Evolutionary conservation across 2,113 vertebrate species (phyloP).

Genomic region (Holacanthus passer): DNA sequence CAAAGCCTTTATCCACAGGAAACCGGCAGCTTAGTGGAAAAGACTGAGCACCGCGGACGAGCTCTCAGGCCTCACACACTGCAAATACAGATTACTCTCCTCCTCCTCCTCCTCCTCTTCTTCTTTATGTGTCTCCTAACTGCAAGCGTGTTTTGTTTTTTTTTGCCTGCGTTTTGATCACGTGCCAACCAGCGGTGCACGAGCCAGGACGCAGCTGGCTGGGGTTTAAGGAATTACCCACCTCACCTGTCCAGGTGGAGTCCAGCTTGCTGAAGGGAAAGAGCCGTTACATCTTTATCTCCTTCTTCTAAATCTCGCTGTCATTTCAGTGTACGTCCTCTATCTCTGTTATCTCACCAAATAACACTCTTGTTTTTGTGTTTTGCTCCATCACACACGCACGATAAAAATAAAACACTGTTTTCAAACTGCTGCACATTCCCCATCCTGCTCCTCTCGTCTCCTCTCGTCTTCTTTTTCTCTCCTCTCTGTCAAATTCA

Average conservation of each 20-base stretch:
- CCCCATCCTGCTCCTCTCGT: neutral
- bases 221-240: slow-evolving; percentile 41
- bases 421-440: slow-evolving; percentile 2
- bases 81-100: slow-evolving; percentile 2
- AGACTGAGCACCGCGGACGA: slow-evolving; percentile 39
- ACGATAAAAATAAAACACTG: slow-evolving; percentile 13
- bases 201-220: slow-evolving; percentile 14
- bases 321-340: slow-evolving; percentile 12
- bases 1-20: slow-evolving; percentile 56
- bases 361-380: slow-evolving; percentile 17
- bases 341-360: slow-evolving; percentile 19
- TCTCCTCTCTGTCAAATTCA: slow-evolving; percentile 5
- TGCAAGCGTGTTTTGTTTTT: neutral
- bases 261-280: slow-evolving; percentile 24
- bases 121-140: neutral
- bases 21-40: slow-evolving; percentile 16
- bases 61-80: slow-evolving; percentile 25
- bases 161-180: slow-evolving; percentile 22
- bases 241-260: slow-evolving; percentile 37
- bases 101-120: slow-evolving; percentile 8
- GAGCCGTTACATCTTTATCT: slow-evolving; percentile 18
- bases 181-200: neutral
- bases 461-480: neutral
- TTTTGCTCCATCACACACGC: slow-evolving; percentile 29
- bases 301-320: slow-evolving; percentile 10